Evolutionary conservation across 1,140 invertebrate species (phyloP).

Genomic region (Lordiphosa mommai): DNA sequence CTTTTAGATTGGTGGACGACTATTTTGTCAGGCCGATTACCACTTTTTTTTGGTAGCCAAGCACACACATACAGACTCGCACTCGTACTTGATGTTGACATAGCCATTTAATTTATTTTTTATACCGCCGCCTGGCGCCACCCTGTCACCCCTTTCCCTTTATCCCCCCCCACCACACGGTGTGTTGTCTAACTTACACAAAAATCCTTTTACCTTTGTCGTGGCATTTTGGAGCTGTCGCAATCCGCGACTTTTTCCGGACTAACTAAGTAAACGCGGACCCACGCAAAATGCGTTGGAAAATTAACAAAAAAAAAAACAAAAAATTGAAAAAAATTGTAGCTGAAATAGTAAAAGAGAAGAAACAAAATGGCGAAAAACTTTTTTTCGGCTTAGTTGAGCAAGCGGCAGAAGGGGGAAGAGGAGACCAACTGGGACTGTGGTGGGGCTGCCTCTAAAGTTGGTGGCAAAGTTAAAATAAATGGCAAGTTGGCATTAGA

Average conservation of each 20-base stretch:
- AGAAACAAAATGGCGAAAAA: slow-evolving; percentile 65
- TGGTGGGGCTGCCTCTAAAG: slow-evolving; percentile 56
- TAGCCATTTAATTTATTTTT: slow-evolving; percentile 41
- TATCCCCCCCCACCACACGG: not conserved
- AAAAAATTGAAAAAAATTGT: slow-evolving; percentile 37
- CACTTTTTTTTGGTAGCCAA: not conserved
- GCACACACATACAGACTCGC: slow-evolving; percentile 7
- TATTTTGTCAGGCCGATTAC: no score
- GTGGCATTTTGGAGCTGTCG: slow-evolving; percentile 46
- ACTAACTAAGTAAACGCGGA: slow-evolving; percentile 48
- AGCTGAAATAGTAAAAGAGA: slow-evolving; percentile 67
- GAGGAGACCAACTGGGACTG: slow-evolving; percentile 36
- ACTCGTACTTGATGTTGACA: slow-evolving; percentile 25
- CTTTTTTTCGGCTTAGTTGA: slow-evolving; percentile 58
- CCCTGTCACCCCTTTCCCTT: not conserved
- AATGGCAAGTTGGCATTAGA: slow-evolving; percentile 77
- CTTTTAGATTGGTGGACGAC: no score
- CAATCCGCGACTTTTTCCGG: slow-evolving; percentile 27
- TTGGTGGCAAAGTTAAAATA: slow-evolving; percentile 76
- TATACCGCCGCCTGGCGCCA: slow-evolving; percentile 8
- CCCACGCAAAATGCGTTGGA: slow-evolving; percentile 55
- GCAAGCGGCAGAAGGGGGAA: not conserved
- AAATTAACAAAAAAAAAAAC: slow-evolving; percentile 46
- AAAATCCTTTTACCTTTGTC: slow-evolving; percentile 63
- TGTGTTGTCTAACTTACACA: slow-evolving; percentile 44